A percentile compares a stretch with the other conserved stretches of the same genome.
These are phyloP conservation scores for Amblyopsis hoosieri DNA, from an alignment of 2,797 vertebrate genomes.

Conservation along the genomic window DNA sequence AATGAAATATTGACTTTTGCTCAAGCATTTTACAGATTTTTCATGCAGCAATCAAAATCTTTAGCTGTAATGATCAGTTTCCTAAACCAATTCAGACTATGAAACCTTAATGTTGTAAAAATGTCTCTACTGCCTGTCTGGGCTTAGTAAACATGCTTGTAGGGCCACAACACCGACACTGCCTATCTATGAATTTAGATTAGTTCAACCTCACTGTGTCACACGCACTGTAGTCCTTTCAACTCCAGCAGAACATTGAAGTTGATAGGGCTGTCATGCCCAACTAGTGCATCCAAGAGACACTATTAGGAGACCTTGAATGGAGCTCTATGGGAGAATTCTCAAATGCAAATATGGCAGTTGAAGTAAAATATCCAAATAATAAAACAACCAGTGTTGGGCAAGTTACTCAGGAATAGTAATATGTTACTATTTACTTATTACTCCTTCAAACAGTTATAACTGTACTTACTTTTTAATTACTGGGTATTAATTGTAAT, in stretches of 20 bases:
- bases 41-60: neutral
- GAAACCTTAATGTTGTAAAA: conserved; percentile 8
- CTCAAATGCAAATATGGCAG: too few relatives aligned
- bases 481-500: too few relatives aligned
- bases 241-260: conserved; percentile 44
- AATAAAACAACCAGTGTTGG: too few relatives aligned
- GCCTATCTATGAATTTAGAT: conserved; percentile 27
- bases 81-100: conserved; percentile 44
- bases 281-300: conserved; percentile 8
- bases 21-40: too few relatives aligned
- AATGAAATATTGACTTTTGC: too few relatives aligned
- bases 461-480: too few relatives aligned
- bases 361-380: too few relatives aligned
- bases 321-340: too few relatives aligned
- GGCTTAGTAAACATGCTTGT: conserved; percentile 16
- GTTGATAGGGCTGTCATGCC: conserved; percentile 29
- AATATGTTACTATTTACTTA: too few relatives aligned
- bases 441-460: too few relatives aligned
- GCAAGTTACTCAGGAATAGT: too few relatives aligned
- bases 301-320: too few relatives aligned
- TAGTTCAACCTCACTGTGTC: conserved; percentile 41
- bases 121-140: neutral
- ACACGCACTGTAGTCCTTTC: conserved; percentile 48
- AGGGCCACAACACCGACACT: conserved; percentile 30
- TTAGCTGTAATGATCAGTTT: conserved; percentile 37